A percentile compares a stretch with the other conserved stretches of the same genome.
phyloP scores from a whole-genome alignment of 2,113 vertebrate species.

The Zosterops japonicus region DNA sequence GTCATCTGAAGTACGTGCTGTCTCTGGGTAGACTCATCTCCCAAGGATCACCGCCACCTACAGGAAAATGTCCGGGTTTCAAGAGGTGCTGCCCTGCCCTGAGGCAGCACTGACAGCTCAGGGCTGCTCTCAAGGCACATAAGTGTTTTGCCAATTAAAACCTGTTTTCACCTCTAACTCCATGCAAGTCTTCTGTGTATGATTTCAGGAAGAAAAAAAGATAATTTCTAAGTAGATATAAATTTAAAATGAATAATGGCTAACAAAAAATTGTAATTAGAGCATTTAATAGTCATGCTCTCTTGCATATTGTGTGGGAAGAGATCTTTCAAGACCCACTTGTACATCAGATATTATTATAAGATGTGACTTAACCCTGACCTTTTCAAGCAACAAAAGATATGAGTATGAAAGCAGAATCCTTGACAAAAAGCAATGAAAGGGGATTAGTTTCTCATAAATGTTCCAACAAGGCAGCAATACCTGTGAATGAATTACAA shows the following conservation, averaged over 20 bases:
- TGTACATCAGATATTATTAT: neutral
- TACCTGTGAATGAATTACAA: neutral
- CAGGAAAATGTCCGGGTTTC: neutral
- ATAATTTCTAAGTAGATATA: neutral
- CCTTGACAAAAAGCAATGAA: neutral
- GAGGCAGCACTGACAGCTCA: neutral
- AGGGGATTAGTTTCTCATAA: neutral
- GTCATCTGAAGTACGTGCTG: accelerated
- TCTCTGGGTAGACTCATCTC: accelerated
- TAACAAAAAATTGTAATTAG: neutral
- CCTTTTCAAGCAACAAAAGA: neutral
- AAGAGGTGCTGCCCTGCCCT: neutral
- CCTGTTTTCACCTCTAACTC: neutral
- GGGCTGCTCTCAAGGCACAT: neutral
- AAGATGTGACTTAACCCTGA: neutral
- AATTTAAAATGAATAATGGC: neutral
- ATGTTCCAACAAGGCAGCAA: neutral
- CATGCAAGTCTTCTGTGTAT: neutral
- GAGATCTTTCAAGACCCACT: neutral
- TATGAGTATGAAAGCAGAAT: neutral
- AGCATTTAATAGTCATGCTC: neutral
- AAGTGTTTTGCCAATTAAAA: neutral
- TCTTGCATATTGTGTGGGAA: neutral
- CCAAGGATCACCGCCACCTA: neutral
- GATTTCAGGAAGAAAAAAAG: neutral